Percentiles rank a stretch among this genome's conserved stretches.
Evolutionary conservation across 2,797 vertebrate genomes (phyloP).

Genomic region (Hoplostethus mediterraneus): DNA sequence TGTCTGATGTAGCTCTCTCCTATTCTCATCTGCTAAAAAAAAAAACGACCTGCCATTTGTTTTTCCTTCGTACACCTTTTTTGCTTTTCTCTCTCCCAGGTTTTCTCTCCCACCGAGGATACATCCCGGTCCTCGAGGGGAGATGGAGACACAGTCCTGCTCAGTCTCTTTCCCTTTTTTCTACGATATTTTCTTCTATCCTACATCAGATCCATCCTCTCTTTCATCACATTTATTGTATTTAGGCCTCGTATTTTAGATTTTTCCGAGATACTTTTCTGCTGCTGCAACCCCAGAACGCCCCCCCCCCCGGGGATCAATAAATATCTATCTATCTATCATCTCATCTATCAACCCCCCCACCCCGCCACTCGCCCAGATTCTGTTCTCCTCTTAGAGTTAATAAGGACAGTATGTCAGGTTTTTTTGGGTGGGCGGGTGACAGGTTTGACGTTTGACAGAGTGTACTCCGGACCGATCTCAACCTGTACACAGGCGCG

Average conservation of each 20-base stretch:
- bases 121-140: not conserved
- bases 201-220: not conserved
- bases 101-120: not conserved
- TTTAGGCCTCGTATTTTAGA: no score
- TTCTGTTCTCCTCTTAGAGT: not conserved
- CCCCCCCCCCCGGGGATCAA: no score
- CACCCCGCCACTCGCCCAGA: not conserved
- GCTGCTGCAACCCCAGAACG: no score
- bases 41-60: not conserved
- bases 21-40: not conserved
- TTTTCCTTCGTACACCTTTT: not conserved
- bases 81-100: not conserved
- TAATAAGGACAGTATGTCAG: not conserved
- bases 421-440: not conserved
- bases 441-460: constrained; percentile 24
- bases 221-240: not conserved
- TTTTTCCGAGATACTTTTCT: no score
- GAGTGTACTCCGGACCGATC: constrained; percentile 16
- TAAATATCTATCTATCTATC: no score
- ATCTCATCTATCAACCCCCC: no score
- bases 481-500: constrained; percentile 10
- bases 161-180: constrained; percentile 15
- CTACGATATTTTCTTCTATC: not conserved
- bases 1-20: not conserved
- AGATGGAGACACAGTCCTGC: constrained; percentile 9